Base-by-base conservation (phyloP, 2,888 invertebrate genomes). In the Drosophila leonis region DNA sequence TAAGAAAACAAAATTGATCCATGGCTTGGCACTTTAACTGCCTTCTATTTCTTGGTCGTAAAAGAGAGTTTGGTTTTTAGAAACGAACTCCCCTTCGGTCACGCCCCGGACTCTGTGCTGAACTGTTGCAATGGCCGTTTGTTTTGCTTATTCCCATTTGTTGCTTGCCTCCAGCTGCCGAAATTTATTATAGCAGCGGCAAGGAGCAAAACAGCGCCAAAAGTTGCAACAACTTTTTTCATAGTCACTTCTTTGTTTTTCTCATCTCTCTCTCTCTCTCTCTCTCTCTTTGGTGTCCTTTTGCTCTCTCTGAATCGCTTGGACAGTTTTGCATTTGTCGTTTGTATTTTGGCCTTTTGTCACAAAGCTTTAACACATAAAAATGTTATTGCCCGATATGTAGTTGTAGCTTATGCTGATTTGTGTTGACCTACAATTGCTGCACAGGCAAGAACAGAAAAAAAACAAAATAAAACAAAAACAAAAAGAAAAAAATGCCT, bases 341-440 rank as follows among this genome's bases (percentile, higher is more conserved):
- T 61, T 78, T 76, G 62, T 69, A 63, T 63, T 68, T 77, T 82
- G 88, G 82, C 77, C 88, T 82, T 89, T 85, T 87, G 90, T 87
- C 90, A 84, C 88, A 87, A 61, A 79, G 84, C 85, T 82, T 82
- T 82, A 89, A 82, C 85, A 84, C 90, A 87, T 85, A 89, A 85
- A 84, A 84, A 87, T 89, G 89, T 89, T 84, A 89, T 87, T 87
- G 83, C 72, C 87, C 78, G 83, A 88, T 88, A 76, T 82, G 80
- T 79, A 86, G 88, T 83, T 88, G 82, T 77, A 75, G 88, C 88
- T 89, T 85, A 85, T 85, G 90, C 88, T 85, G 90, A 89, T 85
- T 89, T 89, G 77, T 77, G 82, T 75, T 85, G 84, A 84, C 84
- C 84, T 51, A 87, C 68, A 88, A 80, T 82, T 71, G 73, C 68